phyloP scores from a whole-genome alignment of 1,140 invertebrate species.

The Ephestia elutella region DNA sequence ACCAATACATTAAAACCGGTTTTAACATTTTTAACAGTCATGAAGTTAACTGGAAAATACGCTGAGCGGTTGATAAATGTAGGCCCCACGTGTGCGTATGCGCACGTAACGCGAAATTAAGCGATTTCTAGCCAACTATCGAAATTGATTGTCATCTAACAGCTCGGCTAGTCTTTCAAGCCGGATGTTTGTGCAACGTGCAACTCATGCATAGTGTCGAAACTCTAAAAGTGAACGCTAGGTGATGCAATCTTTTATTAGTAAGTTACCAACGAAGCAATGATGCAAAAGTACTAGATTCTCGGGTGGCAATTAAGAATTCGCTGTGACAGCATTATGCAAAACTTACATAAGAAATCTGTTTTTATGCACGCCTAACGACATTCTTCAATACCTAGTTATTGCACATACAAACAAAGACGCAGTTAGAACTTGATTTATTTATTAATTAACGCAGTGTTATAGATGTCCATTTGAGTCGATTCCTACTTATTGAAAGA shows the following conservation, averaged over 20 bases:
- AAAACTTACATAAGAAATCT: constrained; percentile 16
- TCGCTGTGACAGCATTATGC: constrained; percentile 16
- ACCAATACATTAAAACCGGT: constrained; percentile 1
- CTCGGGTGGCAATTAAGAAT: constrained; percentile 26
- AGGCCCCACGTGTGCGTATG: constrained; percentile 12
- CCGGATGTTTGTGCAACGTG: constrained; percentile 65
- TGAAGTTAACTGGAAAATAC: neutral
- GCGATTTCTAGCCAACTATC: constrained; percentile 11
- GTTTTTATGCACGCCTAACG: constrained; percentile 1
- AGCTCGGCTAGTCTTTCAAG: constrained; percentile 30
- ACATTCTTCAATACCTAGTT: constrained; percentile 3
- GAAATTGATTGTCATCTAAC: constrained; percentile 21
- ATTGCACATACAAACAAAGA: neutral
- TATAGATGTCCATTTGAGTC: neutral
- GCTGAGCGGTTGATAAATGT: constrained; percentile 1
- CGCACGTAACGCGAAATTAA: constrained; percentile 7
- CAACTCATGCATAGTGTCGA: constrained; percentile 61
- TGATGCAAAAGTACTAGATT: constrained; percentile 29
- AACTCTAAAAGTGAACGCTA: constrained; percentile 64
- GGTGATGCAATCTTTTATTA: constrained; percentile 66
- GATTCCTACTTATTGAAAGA: neutral
- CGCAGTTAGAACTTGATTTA: neutral
- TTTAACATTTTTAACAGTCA: constrained; percentile 11
- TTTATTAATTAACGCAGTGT: neutral
- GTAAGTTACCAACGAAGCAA: constrained; percentile 45